phyloP scores from a whole-genome alignment of 1,140 invertebrate species.

The Zeugodacus cucurbitae region DNA sequence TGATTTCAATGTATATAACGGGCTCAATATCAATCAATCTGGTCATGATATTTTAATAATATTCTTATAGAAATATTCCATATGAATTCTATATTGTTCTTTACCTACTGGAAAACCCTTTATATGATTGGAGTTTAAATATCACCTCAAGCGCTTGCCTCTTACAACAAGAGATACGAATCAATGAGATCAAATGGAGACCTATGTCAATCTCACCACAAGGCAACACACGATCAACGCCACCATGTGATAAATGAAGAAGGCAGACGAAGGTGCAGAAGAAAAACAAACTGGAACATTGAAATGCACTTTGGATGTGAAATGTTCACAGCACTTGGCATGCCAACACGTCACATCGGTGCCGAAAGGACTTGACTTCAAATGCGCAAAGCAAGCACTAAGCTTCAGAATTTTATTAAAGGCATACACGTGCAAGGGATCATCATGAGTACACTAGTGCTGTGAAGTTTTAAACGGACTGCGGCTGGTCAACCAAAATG shows the following conservation, averaged over 20 bases:
- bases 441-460: not conserved
- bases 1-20: too few relatives aligned
- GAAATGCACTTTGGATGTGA: slow-evolving; percentile 19
- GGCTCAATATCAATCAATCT: too few relatives aligned
- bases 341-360: not conserved
- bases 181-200: not conserved
- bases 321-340: not conserved
- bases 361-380: slow-evolving; percentile 32
- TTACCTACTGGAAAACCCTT: too few relatives aligned
- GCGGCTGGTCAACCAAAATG: not conserved
- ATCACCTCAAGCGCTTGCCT: not conserved
- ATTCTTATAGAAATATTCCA: too few relatives aligned
- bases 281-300: slow-evolving; percentile 30
- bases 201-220: not conserved
- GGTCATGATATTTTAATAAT: too few relatives aligned
- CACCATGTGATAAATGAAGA: not conserved
- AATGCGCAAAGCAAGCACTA: too few relatives aligned
- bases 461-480: not conserved
- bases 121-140: too few relatives aligned
- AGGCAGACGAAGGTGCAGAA: not conserved
- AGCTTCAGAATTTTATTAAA: not conserved
- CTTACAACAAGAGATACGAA: not conserved
- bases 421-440: not conserved
- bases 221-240: not conserved
- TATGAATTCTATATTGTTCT: too few relatives aligned